Conservation (phyloP, 2,113 vertebrate species). For the Xenopus borealis region DNA sequence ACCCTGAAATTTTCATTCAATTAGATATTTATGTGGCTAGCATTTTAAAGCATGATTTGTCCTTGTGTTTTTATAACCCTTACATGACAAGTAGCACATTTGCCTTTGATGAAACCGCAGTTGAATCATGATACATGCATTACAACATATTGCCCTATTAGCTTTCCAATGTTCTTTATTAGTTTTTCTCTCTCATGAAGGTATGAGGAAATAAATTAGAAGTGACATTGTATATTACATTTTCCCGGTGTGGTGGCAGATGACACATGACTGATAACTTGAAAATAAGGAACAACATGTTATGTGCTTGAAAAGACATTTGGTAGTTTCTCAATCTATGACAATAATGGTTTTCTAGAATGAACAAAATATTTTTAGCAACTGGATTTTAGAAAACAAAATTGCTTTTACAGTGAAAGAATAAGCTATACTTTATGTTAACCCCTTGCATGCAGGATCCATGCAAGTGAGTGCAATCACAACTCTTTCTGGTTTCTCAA, state of each 20-base stretch:
- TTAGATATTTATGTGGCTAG: too few relatives aligned
- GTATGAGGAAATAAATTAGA: slow-evolving; percentile 34
- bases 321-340: slow-evolving; percentile 41
- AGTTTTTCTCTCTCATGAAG: slow-evolving; percentile 28
- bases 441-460: too few relatives aligned
- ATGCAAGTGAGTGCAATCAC: too few relatives aligned
- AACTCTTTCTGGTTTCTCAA: too few relatives aligned
- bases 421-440: not conserved
- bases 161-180: slow-evolving; percentile 19
- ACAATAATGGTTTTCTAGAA: slow-evolving; percentile 34
- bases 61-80: too few relatives aligned
- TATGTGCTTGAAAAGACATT: slow-evolving; percentile 42
- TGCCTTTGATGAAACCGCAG: not conserved
- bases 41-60: too few relatives aligned
- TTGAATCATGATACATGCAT: too few relatives aligned
- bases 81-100: not conserved
- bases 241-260: slow-evolving; percentile 27
- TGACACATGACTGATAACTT: slow-evolving; percentile 32
- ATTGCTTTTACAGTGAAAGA: slow-evolving; percentile 11
- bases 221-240: slow-evolving; percentile 36
- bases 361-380: slow-evolving; percentile 20
- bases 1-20: too few relatives aligned
- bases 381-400: not conserved
- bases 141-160: slow-evolving; percentile 20
- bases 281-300: slow-evolving; percentile 41